Base-by-base conservation (phyloP, 2,113 vertebrate species). In the Apteryx owenii region DNA sequence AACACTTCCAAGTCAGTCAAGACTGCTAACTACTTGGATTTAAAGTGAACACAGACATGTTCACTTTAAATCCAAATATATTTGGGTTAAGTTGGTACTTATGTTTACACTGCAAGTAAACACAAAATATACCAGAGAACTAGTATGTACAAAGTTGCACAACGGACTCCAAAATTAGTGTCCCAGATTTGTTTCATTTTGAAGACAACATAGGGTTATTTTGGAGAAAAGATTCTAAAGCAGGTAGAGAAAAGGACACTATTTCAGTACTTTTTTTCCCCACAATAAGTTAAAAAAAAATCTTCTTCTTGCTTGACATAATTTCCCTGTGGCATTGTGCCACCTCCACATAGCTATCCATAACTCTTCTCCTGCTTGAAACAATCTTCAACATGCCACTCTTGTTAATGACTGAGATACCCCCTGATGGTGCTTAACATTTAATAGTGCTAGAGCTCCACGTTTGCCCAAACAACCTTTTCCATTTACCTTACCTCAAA, bases 401-500 rank as follows among this genome's bases (percentile, higher is more conserved):
- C 98, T 97, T 94, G 92, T 97, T 99, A 99, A 99, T 99, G 99
- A 98, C 98, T 97, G 98, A 98, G 98, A 98, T 98, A 98, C 98
- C 98, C 98, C 98, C 96, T 98, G 98, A 98, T 97, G 97, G 98
- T 98, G 97, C 98, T 99, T 98, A 99, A 99, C 98, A 99, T 99
- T 99, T 99, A 99, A 99, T 98, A 99, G 98, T 98, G 98, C 98
- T 98, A 96, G 98, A 98, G 98, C 95, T 98, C 97, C 95, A 97
- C 98, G 68, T 98, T 98, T 99, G 99, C 98, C 98, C 98, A 98
- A 99, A 99, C 98, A 99, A 99, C 98, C 98, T 99, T 99, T 99
- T 98, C 98, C 98, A 99, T 99, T 99, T 99, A 99, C 98, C 98
- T 99, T 98, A 99, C 98, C 98, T 99, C 99, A 98, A 98, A 99